Base-by-base conservation (phyloP, 2,888 invertebrate species). In the Hemistola chrysoprasaria region DNA sequence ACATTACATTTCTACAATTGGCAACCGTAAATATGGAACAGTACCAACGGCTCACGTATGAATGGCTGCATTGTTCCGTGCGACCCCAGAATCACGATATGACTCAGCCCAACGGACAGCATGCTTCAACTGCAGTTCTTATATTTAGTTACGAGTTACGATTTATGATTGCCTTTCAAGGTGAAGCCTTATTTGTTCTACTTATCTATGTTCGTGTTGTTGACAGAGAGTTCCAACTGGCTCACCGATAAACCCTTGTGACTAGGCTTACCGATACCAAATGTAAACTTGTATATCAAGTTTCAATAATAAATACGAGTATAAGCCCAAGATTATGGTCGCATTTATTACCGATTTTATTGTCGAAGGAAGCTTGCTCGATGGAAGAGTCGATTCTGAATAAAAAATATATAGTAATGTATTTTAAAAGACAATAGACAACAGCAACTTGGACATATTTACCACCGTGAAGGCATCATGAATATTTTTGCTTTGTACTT, bases 131-230 rank as follows among this genome's bases (percentile, higher is more conserved):
- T 64, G 51, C 48, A 60, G 58, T 62, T 62, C 57, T 2, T 16
- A 16, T n/a, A 53, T 56, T 56, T 53, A 44, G 47, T 55, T 51
- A 58, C 47, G 56, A 16, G 16, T 16, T 16, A 2, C 16, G 16
- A 16, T 16, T 16, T 16, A 16, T 4, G 16, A 16, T 16, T n/a
- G 4, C 16, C 16, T 16, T 53, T 56, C 67, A 71, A 71, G 71
- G 72, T 59, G 49, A 67, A 53, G 59, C 56, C 47, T 55, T 62
- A 52, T 53, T 49, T 58, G 50, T 62, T 49, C 52, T 34, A 11
- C 29, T 50, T 55, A 53, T 56, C 44, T 48, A 32, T 44, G 28
- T 29, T 30, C 1, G 16, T 24, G 22, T 29, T 39, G 32, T 50
- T 39, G 38, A 47, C 37, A 30, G 16, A 36, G 9, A 20, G 10